Percentiles rank a stretch among this genome's conserved stretches.
Conservation (phyloP, 1,140 invertebrate genomes). For the Teleogryllus occipitalis region DNA sequence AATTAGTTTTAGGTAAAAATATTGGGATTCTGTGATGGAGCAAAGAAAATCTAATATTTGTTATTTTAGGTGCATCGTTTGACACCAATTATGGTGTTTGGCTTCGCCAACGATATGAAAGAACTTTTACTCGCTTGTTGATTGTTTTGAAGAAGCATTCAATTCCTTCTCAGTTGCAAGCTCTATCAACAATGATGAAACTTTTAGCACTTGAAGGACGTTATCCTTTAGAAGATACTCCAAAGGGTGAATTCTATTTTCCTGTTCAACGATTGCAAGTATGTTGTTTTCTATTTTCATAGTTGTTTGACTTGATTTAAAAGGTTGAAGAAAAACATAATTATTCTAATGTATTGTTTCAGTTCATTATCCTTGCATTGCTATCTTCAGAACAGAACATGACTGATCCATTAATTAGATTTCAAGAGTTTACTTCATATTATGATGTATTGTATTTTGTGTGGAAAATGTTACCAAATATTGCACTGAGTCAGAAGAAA, state of each 20-base stretch:
- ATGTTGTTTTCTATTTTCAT: conserved; percentile 16
- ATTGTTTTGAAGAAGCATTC: conserved; percentile 41
- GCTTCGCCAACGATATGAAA: conserved; percentile 51
- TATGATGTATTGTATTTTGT: conserved; percentile 53
- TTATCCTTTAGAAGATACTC: conserved; percentile 43
- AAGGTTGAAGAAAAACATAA: background rate
- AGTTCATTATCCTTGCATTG: conserved; percentile 44
- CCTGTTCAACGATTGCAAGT: conserved; percentile 50
- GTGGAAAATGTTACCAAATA: conserved; percentile 46
- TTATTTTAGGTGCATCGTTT: conserved; percentile 37
- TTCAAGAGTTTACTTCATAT: conserved; percentile 52
- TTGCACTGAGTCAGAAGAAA: conserved; percentile 43
- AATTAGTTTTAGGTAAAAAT: too few species aligned
- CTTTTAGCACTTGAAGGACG: conserved; percentile 55
- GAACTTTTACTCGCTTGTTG: conserved; percentile 44
- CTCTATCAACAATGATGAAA: conserved; percentile 56
- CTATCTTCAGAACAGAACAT: conserved; percentile 44
- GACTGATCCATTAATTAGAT: conserved; percentile 43
- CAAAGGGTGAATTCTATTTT: conserved; percentile 44
- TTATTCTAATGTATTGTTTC: conserved; percentile 13
- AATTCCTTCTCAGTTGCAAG: conserved; percentile 46
- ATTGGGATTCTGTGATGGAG: background rate
- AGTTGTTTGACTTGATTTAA: background rate
- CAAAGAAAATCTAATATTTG: too few species aligned
- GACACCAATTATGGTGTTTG: conserved; percentile 51